A percentile compares a stretch with the other conserved stretches of the same genome.
Evolutionary conservation across 2,888 invertebrate genomes (phyloP).

Genomic region (Crossocerus cetratus): DNA sequence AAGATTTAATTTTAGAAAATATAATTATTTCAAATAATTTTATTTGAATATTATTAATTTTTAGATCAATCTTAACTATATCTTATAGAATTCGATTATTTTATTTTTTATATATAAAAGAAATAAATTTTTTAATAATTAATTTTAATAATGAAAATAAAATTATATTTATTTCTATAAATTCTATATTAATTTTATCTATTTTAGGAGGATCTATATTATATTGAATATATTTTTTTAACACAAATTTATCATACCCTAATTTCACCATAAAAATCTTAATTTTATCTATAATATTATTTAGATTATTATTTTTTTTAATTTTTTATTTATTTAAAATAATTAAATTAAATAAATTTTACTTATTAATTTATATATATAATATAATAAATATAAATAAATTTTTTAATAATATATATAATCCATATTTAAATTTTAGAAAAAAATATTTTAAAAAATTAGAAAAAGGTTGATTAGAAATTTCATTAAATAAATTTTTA

Average conservation of each 20-base stretch:
- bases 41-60: constrained; percentile 53
- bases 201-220: neutral
- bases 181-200: constrained; percentile 1
- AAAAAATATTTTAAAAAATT: neutral
- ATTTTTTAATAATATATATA: neutral
- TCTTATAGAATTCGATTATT: constrained; percentile 59
- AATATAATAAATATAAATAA: neutral
- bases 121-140: constrained; percentile 25
- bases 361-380: neutral
- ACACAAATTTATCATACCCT: neutral
- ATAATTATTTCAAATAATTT: constrained; percentile 63
- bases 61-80: constrained; percentile 57
- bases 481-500: constrained; percentile 18
- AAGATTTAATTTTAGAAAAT: constrained; percentile 74
- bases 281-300: constrained; percentile 2
- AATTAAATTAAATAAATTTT: neutral
- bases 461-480: neutral
- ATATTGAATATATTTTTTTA: constrained; percentile 20
- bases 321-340: neutral
- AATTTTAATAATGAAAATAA: constrained; percentile 22
- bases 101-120: constrained; percentile 19
- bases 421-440: neutral
- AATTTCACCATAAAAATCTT: constrained; percentile 15
- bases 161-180: constrained; percentile 11
- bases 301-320: neutral